Evolutionary conservation across 2,888 invertebrate genomes (phyloP).

Genomic region (Drosophila formosana): DNA sequence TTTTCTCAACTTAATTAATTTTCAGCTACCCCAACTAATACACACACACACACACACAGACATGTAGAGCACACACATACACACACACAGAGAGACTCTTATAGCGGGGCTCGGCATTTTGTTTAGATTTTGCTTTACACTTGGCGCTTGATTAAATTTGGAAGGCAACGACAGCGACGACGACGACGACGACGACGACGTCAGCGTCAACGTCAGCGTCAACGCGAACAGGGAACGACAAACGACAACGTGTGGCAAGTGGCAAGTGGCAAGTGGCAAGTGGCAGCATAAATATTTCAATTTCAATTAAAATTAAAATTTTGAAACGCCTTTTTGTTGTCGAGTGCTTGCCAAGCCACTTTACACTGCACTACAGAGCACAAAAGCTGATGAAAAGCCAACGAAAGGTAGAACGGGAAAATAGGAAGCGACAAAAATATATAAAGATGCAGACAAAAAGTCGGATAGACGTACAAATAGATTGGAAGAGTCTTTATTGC

Average conservation of each 20-base stretch:
- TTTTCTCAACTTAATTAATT: constrained; percentile 79
- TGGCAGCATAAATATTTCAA: constrained; percentile 70
- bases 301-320: constrained; percentile 70
- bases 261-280: constrained; percentile 39
- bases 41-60: constrained; percentile 31
- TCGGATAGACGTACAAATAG: too few species aligned
- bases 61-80: constrained; percentile 7
- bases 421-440: not conserved
- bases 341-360: constrained; percentile 40
- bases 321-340: constrained; percentile 30
- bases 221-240: constrained; percentile 20
- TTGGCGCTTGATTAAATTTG: constrained; percentile 73
- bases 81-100: constrained; percentile 26
- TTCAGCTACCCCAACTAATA: constrained; percentile 66
- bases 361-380: constrained; percentile 11
- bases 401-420: not conserved
- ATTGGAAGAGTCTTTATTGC: not conserved
- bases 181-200: constrained; percentile 19
- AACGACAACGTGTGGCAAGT: constrained; percentile 26
- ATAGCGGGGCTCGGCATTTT: constrained; percentile 48
- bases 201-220: constrained; percentile 23
- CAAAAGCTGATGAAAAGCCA: constrained; percentile 3
- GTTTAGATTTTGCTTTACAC: constrained; percentile 69
- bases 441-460: not conserved
- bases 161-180: constrained; percentile 37